Conservation (phyloP, 2,113 vertebrate species). For the Tonatia bakeri region DNA sequence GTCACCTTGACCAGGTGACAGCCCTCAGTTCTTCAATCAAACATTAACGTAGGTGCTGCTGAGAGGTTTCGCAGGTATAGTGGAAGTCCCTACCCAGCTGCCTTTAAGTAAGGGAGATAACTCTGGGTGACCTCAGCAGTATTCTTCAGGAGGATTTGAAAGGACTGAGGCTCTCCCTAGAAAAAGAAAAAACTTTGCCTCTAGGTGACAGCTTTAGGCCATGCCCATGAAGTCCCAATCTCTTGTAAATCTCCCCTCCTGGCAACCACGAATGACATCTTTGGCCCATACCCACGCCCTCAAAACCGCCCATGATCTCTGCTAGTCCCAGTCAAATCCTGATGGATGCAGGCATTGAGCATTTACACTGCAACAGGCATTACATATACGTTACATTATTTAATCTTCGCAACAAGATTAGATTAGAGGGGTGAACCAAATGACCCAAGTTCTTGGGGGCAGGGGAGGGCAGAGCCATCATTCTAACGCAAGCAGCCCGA, state of each 20-base stretch:
- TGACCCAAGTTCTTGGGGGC: background rate
- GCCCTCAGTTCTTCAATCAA: background rate
- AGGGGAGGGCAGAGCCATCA: background rate
- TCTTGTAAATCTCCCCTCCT: background rate
- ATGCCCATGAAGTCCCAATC: background rate
- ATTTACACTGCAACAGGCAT: background rate
- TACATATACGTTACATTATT: background rate
- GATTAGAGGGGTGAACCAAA: background rate
- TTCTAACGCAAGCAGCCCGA: background rate
- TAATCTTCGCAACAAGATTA: background rate
- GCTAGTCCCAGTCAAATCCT: background rate
- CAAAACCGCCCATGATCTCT: background rate
- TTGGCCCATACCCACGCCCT: background rate
- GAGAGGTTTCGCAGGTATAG: background rate
- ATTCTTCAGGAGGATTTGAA: background rate
- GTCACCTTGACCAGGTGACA: background rate
- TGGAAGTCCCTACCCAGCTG: background rate
- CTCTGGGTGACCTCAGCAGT: background rate
- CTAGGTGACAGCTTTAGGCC: background rate
- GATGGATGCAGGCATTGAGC: accelerated
- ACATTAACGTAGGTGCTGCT: background rate
- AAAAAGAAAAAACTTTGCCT: background rate
- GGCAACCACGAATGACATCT: background rate
- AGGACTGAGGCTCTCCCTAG: background rate
- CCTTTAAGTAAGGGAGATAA: background rate